Base-by-base conservation (phyloP, 2,113 vertebrate genomes). In the Boulengeromyrus knoepffleri region DNA sequence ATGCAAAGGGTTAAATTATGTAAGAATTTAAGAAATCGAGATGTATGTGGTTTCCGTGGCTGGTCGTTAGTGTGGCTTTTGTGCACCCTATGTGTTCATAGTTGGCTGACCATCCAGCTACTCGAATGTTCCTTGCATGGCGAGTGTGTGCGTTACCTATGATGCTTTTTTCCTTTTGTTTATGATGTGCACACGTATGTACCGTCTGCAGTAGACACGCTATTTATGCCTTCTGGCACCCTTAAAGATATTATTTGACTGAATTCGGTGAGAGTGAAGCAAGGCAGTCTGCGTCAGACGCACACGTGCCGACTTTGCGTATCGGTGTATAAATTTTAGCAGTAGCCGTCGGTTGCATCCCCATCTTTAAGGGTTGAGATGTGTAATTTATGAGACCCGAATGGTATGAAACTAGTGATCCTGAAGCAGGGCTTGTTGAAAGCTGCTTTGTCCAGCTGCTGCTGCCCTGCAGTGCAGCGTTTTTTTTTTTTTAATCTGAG, bases 391-490 rank as follows among this genome's bases (percentile, higher is more conserved):
- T 13, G 45, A 85, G 8, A 47, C 3, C 17, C 21, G 9, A 10
- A 47, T 21, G 39, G 21, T 21, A 85, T 85, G 83, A 85, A 24
- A 45, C 45, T 5, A 12, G 42, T 24, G 39, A 19, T 46, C 39
- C 42, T 45, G 83, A 47, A n/a, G 21, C 42, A 47, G 39, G 45
- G 83, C 45, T 85, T 85, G 21, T 47, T n/a, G 7, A 45, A 46
- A 46, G 19, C 83, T 24, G 39, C 21, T 42, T 85, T 85, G 83
- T 24, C 83, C 83, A 5, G 45, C 83, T 47, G 39, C 13, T 52
- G 24, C 85, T 15, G 15, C n/a, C 85, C 85, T 52, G 85, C 85
- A 87, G 85, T 52, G 85, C 85, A 87, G 85, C 19, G 47, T 21
- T 42, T 66, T 62, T 58, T 27, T n/a, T 62, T 62, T 31, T 84